Evolutionary conservation across 2,888 invertebrate species (phyloP).

Genomic region (Chorisops tibialis): DNA sequence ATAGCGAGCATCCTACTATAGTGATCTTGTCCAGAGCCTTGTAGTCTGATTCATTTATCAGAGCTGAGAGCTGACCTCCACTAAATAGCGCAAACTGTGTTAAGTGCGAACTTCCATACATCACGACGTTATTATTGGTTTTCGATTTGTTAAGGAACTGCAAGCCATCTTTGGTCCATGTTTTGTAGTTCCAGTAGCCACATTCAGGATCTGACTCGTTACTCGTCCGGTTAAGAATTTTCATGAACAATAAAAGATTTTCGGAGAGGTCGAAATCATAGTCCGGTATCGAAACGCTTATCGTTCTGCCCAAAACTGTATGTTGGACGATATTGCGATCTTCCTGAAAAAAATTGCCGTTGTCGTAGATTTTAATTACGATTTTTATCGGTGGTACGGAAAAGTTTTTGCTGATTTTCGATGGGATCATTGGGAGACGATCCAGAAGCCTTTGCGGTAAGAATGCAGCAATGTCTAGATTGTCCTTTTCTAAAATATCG

Average conservation of each 20-base stretch:
- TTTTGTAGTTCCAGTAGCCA: conserved; percentile 60
- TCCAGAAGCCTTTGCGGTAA: conserved; percentile 53
- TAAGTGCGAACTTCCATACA: conserved; percentile 58
- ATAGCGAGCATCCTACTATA: conserved; percentile 58
- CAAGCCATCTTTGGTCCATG: conserved; percentile 60
- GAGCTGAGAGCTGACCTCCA: conserved; percentile 44
- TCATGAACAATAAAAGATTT: conserved; percentile 55
- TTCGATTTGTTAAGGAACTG: conserved; percentile 45
- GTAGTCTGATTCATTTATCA: conserved; percentile 48
- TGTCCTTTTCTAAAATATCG: conserved; percentile 53
- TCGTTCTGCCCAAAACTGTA: conserved; percentile 52
- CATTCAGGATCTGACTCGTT: conserved; percentile 47
- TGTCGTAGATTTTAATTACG: conserved; percentile 56
- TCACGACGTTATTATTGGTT: conserved; percentile 47
- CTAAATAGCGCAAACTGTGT: conserved; percentile 62
- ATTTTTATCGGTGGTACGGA: conserved; percentile 46
- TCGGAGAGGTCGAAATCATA: conserved; percentile 56
- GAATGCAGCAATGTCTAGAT: conserved; percentile 58
- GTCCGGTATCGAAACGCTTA: conserved; percentile 61
- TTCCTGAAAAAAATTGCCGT: conserved; percentile 58
- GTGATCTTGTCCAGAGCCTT: conserved; percentile 58
- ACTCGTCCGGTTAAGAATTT: conserved; percentile 25
- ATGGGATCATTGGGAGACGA: conserved; percentile 44
- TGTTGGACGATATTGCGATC: conserved; percentile 42
- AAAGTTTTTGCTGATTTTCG: conserved; percentile 19